phyloP scores from a whole-genome alignment of 2,797 vertebrate genomes.

The Xiphorhynchus erythropygius region DNA sequence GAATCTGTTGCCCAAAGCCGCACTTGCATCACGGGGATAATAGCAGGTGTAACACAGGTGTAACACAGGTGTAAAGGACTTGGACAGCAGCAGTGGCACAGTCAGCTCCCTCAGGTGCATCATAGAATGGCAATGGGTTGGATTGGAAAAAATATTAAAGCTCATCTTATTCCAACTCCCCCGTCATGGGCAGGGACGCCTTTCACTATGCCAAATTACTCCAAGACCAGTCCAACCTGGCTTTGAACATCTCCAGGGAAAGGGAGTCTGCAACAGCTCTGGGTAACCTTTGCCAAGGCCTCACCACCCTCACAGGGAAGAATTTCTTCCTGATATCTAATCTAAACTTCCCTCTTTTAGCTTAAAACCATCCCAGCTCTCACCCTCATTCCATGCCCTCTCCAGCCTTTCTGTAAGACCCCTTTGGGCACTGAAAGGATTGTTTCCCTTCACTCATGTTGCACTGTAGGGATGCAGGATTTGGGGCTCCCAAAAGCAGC shows the following conservation, averaged over 20 bases:
- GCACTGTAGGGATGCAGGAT: background rate
- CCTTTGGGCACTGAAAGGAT: background rate
- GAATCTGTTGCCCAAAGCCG: background rate
- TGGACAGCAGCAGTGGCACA: background rate
- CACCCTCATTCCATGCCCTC: background rate
- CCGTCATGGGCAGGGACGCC: background rate
- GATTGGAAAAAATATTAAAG: background rate
- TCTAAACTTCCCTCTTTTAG: background rate
- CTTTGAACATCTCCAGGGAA: background rate
- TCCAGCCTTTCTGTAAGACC: background rate
- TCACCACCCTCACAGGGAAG: background rate
- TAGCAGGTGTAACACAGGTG: background rate
- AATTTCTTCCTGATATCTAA: background rate
- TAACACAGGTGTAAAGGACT: background rate
- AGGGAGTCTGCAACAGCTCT: rapidly evolving
- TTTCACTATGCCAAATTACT: background rate
- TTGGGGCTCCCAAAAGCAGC: background rate
- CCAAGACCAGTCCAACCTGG: rapidly evolving
- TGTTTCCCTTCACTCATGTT: rapidly evolving
- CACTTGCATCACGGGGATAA: too few species aligned
- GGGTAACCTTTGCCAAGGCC: background rate
- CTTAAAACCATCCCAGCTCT: background rate
- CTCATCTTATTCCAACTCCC: rapidly evolving
- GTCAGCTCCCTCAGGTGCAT: background rate
- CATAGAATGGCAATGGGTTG: background rate